Conservation (phyloP, 2,888 invertebrate species). For the Stomorhina lunata region DNA sequence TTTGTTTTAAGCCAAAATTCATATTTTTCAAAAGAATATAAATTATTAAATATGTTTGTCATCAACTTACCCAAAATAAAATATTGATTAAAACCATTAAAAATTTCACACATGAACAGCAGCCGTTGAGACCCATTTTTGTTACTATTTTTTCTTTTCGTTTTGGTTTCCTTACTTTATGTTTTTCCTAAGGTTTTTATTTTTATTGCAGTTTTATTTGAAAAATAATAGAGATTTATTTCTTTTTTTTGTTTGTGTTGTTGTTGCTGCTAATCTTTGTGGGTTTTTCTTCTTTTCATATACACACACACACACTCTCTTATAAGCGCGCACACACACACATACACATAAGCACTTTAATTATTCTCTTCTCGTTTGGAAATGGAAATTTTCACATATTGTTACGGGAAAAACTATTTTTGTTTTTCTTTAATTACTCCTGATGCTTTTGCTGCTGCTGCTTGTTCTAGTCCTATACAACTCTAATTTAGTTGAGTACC, state of each 20-base stretch:
- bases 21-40: not conserved
- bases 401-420: not conserved
- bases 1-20: not conserved
- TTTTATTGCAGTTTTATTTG: constrained; percentile 7
- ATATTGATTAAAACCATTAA: constrained; percentile 79
- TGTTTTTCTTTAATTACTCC: not conserved
- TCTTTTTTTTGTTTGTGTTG: not conserved
- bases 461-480: not conserved
- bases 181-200: not conserved
- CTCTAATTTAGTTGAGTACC: constrained; percentile 4
- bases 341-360: not conserved
- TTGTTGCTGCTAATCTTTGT: not conserved
- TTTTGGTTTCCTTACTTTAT: not conserved
- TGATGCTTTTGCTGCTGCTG: not conserved
- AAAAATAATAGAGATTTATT: constrained; percentile 19
- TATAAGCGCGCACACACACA: not conserved
- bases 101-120: constrained; percentile 79
- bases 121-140: constrained; percentile 79
- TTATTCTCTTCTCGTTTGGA: not conserved
- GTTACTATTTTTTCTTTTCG: constrained; percentile 1
- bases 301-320: not conserved
- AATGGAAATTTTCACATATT: not conserved
- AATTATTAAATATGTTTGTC: not conserved
- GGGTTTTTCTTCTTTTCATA: not conserved
- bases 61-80: constrained; percentile 78